phyloP scores from a whole-genome alignment of 2,888 invertebrate genomes.

The Cecidostiba fungosa region DNA sequence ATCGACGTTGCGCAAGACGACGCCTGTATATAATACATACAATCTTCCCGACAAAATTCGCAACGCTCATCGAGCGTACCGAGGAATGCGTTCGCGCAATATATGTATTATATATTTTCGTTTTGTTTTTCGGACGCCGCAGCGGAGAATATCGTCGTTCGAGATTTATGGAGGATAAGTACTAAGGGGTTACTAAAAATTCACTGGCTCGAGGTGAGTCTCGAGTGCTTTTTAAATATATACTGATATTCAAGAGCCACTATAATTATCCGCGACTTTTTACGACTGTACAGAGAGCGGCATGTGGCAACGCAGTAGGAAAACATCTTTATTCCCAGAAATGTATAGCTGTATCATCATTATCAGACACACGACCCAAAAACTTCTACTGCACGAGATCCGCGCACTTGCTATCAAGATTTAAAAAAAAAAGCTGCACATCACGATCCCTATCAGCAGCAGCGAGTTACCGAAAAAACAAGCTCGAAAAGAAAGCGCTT shows the following conservation, averaged over 20 bases:
- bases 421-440: no score
- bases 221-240: constrained; percentile 44
- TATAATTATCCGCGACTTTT: constrained; percentile 24
- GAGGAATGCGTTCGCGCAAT: constrained; percentile 46
- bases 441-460: no score
- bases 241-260: constrained; percentile 31
- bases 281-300: not conserved
- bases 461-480: not conserved
- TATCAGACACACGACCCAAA: no score
- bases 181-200: constrained; percentile 26
- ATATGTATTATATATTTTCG: not conserved
- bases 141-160: constrained; percentile 29
- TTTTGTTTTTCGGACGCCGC: constrained; percentile 2
- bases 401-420: no score
- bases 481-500: not conserved
- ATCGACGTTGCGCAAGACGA: constrained; percentile 43
- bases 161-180: constrained; percentile 31
- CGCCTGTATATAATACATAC: no score
- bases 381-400: no score
- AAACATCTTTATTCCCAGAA: constrained; percentile 30
- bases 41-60: constrained; percentile 44
- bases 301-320: not conserved
- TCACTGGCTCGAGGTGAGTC: constrained; percentile 18
- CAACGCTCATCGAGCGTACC: constrained; percentile 45
- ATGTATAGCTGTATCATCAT: not conserved